phyloP scores from a whole-genome alignment of 2,797 vertebrate genomes.

The Babyrousa celebensis region DNA sequence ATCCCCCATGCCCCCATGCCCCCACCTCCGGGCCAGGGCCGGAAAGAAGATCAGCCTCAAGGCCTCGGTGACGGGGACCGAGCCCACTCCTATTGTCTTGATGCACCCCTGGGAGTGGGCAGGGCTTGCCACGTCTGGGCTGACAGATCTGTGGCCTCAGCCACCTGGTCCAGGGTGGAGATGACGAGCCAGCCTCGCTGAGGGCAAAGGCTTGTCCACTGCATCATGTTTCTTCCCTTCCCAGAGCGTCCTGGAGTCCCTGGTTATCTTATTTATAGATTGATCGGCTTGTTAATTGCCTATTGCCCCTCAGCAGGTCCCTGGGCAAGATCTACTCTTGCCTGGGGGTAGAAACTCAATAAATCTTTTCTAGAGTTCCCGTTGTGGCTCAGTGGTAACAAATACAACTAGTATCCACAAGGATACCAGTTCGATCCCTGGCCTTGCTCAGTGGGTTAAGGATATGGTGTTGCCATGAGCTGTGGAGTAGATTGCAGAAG shows the following conservation, averaged over 20 bases:
- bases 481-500: too few species aligned
- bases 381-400: too few species aligned
- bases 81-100: accelerated
- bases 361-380: too few species aligned
- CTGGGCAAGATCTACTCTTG: not conserved
- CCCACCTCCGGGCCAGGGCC: not conserved
- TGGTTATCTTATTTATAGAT: not conserved
- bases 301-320: not conserved
- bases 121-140: not conserved
- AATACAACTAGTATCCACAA: too few species aligned
- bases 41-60: not conserved
- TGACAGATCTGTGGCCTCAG: not conserved
- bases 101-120: not conserved
- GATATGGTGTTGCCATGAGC: too few species aligned
- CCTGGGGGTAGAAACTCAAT: not conserved
- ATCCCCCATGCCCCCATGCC: accelerated
- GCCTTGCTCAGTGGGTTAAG: too few species aligned
- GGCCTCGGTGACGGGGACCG: accelerated
- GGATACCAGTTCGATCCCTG: too few species aligned
- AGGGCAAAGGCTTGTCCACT: not conserved
- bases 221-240: not conserved
- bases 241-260: accelerated
- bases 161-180: not conserved
- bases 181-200: accelerated
- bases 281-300: not conserved